phyloP scores from a whole-genome alignment of 2,888 invertebrate species.

The Volucella inflata region DNA sequence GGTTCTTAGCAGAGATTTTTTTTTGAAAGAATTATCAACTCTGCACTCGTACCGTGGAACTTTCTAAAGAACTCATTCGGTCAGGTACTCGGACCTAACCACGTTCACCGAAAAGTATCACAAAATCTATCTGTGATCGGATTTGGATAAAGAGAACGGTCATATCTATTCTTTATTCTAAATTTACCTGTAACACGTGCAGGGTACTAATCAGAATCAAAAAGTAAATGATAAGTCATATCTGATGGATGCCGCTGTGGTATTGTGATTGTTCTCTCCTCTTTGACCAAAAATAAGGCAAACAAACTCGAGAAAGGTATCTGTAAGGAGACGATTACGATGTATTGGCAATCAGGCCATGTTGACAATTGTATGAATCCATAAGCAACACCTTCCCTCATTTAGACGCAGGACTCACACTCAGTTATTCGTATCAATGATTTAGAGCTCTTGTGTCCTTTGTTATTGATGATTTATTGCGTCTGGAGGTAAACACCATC shows the following conservation, averaged over 20 bases:
- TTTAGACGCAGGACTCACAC: conserved; percentile 39
- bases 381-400: conserved; percentile 44
- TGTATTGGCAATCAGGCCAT: conserved; percentile 49
- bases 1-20: background rate
- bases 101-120: conserved; percentile 41
- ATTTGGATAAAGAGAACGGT: conserved; percentile 14
- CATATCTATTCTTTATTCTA: conserved; percentile 11
- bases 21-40: conserved; percentile 38
- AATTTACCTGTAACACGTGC: conserved; percentile 56
- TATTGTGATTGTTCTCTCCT: conserved; percentile 18
- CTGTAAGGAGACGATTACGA: conserved; percentile 30
- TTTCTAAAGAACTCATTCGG: conserved; percentile 3
- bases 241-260: background rate
- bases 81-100: conserved; percentile 14
- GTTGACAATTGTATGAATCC: conserved; percentile 45
- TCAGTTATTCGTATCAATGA: conserved; percentile 60
- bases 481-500: conserved; percentile 52
- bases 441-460: conserved; percentile 61
- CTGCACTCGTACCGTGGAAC: conserved; percentile 40
- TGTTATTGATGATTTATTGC: conserved; percentile 67
- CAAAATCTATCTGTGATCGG: conserved; percentile 32
- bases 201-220: conserved; percentile 52
- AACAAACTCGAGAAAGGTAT: conserved; percentile 26
- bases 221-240: background rate
- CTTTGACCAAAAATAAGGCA: conserved; percentile 15